Base-by-base conservation (phyloP, 37 sponge, comb jelly and placozoan genomes). In the Oopsacas minuta region DNA sequence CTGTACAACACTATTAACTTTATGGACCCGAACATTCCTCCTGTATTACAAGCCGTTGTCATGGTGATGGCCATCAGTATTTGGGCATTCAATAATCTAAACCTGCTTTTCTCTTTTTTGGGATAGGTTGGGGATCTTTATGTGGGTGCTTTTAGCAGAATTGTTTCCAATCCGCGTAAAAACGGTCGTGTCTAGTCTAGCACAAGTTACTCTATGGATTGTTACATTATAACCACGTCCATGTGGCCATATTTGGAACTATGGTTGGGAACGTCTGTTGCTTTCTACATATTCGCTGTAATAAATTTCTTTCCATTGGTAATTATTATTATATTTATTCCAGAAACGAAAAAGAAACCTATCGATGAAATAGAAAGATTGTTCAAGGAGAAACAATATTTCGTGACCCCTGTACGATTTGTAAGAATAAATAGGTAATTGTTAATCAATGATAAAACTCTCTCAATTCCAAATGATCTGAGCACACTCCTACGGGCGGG, bases 231-330 rank as follows among this genome's bases (percentile, higher is more conserved):
- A 25, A 61, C 28, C 22, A n/a, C 75, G 75, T 34, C 28, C 5
- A 10, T 61, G 5, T 61, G 75, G 75, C 75, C 75, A 20, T 61
- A 61, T 61, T 61, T 61, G 75, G 75, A 61, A 61, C 7, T 61
- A 3, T 61, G 75, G 75, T 61, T 61, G 22, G 75, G 75, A n/a
- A 61, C 75, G 7, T 61, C 75, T 5, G 75, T 25, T 12, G 75
- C 75, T 3, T 61, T 61, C 75, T 61, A 32, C 5, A 61, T 61
- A 61, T 61, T 61, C 22, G 75, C 75, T 10, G 20, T 61, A 3
- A 61, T 61, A 25, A 61, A 61, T 61, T 32, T 3, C 1, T n/a
- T 61, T 61, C 28, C 75, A 34, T 61, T 61, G 30, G 5, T 61
- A 61, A 32, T 61, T 61, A 34, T 61, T 10, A 34, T 61, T 3